These are phyloP conservation scores for Brenthis ino DNA, from an alignment of 2,888 invertebrate genomes.

Conservation along the genomic window DNA sequence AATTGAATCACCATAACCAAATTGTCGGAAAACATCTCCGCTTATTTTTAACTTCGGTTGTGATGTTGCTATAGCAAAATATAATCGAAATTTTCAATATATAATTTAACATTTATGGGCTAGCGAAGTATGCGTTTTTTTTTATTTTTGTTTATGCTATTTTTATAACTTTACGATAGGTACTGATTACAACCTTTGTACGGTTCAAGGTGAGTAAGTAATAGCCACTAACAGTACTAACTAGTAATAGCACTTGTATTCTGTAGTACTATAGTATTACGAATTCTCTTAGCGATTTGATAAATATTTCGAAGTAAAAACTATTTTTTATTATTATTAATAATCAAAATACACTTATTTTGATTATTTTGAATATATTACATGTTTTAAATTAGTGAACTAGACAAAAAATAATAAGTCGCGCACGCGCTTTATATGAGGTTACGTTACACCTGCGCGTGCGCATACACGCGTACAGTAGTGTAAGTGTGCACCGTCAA, in stretches of 20 bases:
- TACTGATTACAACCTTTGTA: not conserved
- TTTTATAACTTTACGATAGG: not conserved
- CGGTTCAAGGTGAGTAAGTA: conserved; percentile 12
- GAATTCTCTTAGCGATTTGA: not conserved
- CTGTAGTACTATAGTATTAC: not conserved
- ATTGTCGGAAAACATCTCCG: conserved; percentile 3
- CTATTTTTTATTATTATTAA: not conserved
- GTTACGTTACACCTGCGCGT: not conserved
- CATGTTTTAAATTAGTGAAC: not conserved
- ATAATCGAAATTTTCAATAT: not conserved
- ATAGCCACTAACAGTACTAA: no score
- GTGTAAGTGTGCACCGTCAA: not conserved
- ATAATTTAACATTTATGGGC: conserved; percentile 8
- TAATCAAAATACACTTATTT: not conserved
- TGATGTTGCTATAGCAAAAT: conserved; percentile 21
- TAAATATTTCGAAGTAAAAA: not conserved
- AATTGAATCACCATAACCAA: not conserved
- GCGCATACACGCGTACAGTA: no score
- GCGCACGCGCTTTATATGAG: conserved; percentile 13
- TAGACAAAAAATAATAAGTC: not conserved
- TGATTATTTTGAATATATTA: not conserved
- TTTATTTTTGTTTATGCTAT: not conserved
- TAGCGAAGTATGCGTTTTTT: not conserved
- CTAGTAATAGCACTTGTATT: conserved; percentile 9
- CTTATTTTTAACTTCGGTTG: not conserved